Conservation (phyloP, 1,140 invertebrate species). For the Ceratina australensis region DNA sequence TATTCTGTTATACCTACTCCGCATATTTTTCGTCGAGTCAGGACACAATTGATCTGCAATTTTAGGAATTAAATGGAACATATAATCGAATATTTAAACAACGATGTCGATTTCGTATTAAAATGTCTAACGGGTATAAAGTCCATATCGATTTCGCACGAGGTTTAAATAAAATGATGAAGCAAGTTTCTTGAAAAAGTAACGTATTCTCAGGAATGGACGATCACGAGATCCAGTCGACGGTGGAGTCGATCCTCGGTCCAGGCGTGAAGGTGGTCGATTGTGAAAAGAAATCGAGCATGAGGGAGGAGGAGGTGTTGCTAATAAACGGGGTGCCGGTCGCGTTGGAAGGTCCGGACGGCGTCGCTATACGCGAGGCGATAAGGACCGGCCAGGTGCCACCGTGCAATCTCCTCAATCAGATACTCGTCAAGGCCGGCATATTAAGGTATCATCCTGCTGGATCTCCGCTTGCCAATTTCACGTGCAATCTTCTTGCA, state of each 20-base stretch:
- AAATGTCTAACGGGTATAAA: not conserved
- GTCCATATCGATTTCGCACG: conserved; percentile 63
- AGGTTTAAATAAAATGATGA: conserved; percentile 42
- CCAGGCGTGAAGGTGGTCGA: conserved; percentile 88
- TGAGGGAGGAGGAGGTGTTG: conserved; percentile 87
- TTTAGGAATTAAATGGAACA: not conserved
- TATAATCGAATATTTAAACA: not conserved
- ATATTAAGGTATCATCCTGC: conserved; percentile 79
- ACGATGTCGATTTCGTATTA: not conserved
- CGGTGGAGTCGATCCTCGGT: conserved; percentile 88
- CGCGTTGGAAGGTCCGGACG: conserved; percentile 85
- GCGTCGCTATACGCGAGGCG: conserved; percentile 85
- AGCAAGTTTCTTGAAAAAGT: conserved; percentile 22
- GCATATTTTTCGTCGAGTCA: not conserved
- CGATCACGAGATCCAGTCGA: conserved; percentile 87
- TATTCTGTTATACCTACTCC: too few species aligned
- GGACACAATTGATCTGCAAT: not conserved
- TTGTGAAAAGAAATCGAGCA: conserved; percentile 87
- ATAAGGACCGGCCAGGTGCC: conserved; percentile 86
- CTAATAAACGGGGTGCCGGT: conserved; percentile 88
- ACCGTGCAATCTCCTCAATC: conserved; percentile 86
- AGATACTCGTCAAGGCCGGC: conserved; percentile 85
- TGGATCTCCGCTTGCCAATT: conserved; percentile 42
- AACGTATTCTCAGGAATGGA: conserved; percentile 80
- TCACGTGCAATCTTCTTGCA: too few species aligned